Evolutionary conservation across 2,113 vertebrate genomes (phyloP).

Genomic region (Lucifuga dentata): DNA sequence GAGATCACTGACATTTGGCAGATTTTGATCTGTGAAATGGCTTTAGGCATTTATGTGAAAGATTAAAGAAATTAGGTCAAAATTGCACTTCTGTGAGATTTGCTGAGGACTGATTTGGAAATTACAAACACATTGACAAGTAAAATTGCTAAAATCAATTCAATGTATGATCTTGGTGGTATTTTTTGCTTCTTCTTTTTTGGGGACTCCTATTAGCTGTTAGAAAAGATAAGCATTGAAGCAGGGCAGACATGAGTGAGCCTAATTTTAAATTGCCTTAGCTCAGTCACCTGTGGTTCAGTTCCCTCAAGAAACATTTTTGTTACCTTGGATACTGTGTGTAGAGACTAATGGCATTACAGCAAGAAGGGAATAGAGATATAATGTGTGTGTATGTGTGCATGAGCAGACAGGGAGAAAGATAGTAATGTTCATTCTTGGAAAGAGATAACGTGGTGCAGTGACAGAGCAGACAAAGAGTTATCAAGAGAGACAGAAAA

Average conservation of each 20-base stretch:
- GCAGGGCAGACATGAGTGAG: slow-evolving; percentile 22
- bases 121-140: neutral
- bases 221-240: slow-evolving; percentile 20
- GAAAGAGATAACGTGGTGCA: slow-evolving; percentile 49
- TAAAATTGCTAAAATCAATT: neutral
- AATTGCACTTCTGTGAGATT: slow-evolving; percentile 6
- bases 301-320: slow-evolving; percentile 24
- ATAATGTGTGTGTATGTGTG: slow-evolving; percentile 5
- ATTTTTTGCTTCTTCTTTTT: slow-evolving; percentile 1
- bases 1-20: slow-evolving; percentile 1
- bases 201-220: slow-evolving; percentile 21
- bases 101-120: slow-evolving; percentile 1
- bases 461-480: slow-evolving; percentile 54
- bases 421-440: slow-evolving; percentile 33
- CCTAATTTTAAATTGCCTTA: slow-evolving; percentile 38
- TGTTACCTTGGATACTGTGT: slow-evolving; percentile 33
- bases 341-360: slow-evolving; percentile 47
- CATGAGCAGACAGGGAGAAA: slow-evolving; percentile 10
- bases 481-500: slow-evolving; percentile 51
- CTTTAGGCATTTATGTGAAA: slow-evolving; percentile 18
- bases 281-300: slow-evolving; percentile 52
- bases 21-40: neutral
- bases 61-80: slow-evolving; percentile 10
- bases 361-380: slow-evolving; percentile 45
- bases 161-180: neutral